These are phyloP conservation scores for Balearica regulorum DNA, from an alignment of 2,797 vertebrate genomes.

Conservation along the genomic window DNA sequence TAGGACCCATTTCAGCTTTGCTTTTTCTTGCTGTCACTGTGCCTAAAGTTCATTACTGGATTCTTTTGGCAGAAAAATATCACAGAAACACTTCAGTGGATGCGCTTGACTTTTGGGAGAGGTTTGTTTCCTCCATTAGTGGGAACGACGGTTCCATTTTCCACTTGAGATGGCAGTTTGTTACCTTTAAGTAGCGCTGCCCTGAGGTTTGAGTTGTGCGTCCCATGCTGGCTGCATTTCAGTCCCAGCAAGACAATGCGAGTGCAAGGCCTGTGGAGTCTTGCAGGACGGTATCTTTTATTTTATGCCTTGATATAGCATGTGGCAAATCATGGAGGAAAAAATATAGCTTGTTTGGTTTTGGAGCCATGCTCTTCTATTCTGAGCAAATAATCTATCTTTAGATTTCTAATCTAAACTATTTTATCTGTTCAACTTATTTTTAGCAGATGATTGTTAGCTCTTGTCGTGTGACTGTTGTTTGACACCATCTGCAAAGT, in stretches of 20 bases:
- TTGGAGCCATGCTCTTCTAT: background rate
- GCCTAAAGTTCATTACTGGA: rapidly evolving
- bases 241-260: rapidly evolving
- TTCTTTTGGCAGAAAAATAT: background rate
- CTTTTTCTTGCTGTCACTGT: background rate
- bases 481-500: background rate
- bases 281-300: background rate
- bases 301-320: background rate
- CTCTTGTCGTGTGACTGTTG: background rate
- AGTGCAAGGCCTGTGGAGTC: background rate
- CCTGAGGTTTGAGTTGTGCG: background rate
- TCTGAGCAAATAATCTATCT: background rate
- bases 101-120: background rate
- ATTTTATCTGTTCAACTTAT: background rate
- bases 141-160: background rate
- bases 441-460: background rate
- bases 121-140: background rate
- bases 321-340: background rate
- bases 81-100: background rate
- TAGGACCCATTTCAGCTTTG: rapidly evolving
- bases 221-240: background rate
- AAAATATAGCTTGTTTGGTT: rapidly evolving
- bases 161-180: background rate
- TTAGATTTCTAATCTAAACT: background rate
- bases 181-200: background rate